Conservation (phyloP, 2,113 vertebrate genomes). For the Pangasianodon gigas region DNA sequence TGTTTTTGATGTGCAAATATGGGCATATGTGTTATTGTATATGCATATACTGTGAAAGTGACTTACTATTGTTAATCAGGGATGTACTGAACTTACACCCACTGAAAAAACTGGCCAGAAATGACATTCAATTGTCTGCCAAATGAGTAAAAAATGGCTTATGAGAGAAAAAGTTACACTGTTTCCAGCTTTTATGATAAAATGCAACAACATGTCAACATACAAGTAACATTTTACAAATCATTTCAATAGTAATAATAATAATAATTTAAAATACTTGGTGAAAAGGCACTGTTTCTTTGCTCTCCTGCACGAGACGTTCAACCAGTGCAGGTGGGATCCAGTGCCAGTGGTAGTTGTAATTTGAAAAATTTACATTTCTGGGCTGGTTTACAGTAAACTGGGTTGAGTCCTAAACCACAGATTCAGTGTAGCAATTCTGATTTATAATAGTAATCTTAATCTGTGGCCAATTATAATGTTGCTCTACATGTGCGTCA, state of each 20-base stretch:
- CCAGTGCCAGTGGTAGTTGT: background rate
- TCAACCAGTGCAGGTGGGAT: background rate
- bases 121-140: background rate
- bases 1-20: background rate
- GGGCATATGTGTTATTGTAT: background rate
- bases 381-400: background rate
- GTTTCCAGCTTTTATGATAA: background rate
- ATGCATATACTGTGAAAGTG: background rate
- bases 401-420: background rate
- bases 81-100: background rate
- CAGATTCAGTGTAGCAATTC: background rate
- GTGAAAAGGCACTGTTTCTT: background rate
- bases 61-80: background rate
- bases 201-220: background rate
- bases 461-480: background rate
- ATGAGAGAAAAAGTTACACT: background rate
- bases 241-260: background rate
- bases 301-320: background rate
- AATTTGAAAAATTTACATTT: background rate
- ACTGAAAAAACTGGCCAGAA: background rate
- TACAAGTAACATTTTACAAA: background rate
- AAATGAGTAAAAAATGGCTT: background rate
- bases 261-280: background rate
- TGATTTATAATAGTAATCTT: background rate
- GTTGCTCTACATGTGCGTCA: background rate